phyloP scores from a whole-genome alignment of 2,888 invertebrate species.

The Cantharis lateralis region DNA sequence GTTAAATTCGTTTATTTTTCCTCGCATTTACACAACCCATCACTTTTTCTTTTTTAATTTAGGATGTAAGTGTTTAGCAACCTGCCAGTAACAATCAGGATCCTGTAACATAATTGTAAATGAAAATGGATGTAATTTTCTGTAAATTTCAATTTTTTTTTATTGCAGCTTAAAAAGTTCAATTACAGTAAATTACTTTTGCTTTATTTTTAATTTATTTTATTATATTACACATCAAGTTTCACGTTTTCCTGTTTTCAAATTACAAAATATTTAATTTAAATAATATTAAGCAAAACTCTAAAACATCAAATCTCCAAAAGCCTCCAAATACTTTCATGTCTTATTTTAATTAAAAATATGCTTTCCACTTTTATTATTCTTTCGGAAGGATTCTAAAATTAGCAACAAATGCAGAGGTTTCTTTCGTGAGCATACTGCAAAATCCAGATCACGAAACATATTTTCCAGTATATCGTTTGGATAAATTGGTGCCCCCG shows the following conservation, averaged over 20 bases:
- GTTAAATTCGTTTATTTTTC: constrained; percentile 7
- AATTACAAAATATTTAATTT: background rate
- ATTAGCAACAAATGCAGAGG: background rate
- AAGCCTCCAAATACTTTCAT: background rate
- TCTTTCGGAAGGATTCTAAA: background rate
- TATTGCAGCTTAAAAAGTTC: background rate
- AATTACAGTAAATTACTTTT: background rate
- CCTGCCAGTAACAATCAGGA: background rate
- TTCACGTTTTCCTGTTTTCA: background rate
- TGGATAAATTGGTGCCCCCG: no score
- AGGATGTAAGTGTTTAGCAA: background rate
- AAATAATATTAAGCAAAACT: background rate
- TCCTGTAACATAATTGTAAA: background rate
- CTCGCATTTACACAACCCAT: background rate
- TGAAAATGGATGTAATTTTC: background rate
- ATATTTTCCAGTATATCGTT: no score
- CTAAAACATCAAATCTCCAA: background rate
- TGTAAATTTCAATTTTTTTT: background rate
- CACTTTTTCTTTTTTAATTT: background rate
- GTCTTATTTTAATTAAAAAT: background rate
- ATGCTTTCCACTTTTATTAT: background rate
- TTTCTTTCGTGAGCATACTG: no score
- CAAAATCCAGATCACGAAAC: no score
- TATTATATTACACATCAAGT: background rate
- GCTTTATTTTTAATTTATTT: background rate